Conservation (phyloP, 2,797 vertebrate species). For the Mormyrops boulengeri region DNA sequence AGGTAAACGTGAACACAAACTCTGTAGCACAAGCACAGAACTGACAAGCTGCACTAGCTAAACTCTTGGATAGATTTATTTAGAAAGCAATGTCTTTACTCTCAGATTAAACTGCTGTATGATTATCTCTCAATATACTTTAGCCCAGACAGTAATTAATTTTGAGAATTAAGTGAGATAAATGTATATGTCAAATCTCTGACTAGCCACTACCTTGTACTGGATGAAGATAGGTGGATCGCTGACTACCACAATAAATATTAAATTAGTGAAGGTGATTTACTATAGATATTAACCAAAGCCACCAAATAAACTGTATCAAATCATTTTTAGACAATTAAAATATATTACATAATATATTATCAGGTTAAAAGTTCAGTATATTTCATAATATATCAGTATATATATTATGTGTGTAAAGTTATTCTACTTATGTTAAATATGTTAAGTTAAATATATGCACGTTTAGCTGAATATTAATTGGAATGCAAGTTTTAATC, state of each 20-base stretch:
- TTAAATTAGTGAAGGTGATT: not conserved
- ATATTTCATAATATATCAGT: not conserved
- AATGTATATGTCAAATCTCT: not conserved
- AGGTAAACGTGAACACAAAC: conserved; percentile 63
- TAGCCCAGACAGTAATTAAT: not conserved
- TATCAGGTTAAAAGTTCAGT: not conserved
- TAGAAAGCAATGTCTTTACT: not conserved
- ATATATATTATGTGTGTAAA: not conserved
- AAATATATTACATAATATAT: not conserved
- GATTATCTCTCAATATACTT: not conserved
- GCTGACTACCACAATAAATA: not conserved
- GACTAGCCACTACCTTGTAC: not conserved
- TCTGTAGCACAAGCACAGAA: not conserved
- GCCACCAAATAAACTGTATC: not conserved
- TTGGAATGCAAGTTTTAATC: not conserved
- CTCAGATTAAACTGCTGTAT: not conserved
- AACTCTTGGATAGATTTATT: not conserved
- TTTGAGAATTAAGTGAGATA: not conserved
- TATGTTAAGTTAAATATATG: not conserved
- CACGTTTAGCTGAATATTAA: not conserved
- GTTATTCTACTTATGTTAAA: not conserved
- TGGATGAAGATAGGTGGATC: not conserved
- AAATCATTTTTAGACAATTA: not conserved
- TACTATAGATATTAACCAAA: not conserved
- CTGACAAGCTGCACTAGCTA: not conserved